These are phyloP conservation scores for Athalia cordata DNA, from an alignment of 2,888 invertebrate genomes.

Conservation along the genomic window DNA sequence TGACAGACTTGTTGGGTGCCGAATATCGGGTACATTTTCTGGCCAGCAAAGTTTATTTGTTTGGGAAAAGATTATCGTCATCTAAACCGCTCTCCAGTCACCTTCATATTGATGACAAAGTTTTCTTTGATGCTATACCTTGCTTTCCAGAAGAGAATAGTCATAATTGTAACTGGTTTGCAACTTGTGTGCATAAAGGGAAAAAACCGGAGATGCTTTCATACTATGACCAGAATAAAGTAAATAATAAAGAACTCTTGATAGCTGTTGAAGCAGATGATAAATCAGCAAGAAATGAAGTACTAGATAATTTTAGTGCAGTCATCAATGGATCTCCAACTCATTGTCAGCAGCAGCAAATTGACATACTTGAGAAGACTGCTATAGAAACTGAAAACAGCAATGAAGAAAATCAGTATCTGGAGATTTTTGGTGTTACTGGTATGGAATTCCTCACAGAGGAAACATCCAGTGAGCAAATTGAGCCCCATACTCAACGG, in stretches of 20 bases:
- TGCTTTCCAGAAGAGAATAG: conserved; percentile 58
- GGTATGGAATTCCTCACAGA: conserved; percentile 1
- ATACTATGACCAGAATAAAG: not conserved
- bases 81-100: conserved; percentile 52
- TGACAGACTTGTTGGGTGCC: conserved; percentile 28
- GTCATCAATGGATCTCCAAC: not conserved
- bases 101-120: conserved; percentile 49
- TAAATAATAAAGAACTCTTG: not conserved
- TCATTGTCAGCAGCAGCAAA: not conserved
- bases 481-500: not conserved
- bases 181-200: conserved; percentile 59
- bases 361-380: not conserved
- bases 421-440: not conserved
- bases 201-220: conserved; percentile 51
- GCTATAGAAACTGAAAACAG: not conserved
- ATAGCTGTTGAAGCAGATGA: conserved; percentile 1
- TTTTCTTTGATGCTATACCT: conserved; percentile 62
- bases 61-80: conserved; percentile 56
- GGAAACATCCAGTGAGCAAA: not conserved
- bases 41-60: conserved; percentile 57
- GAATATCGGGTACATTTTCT: conserved; percentile 55
- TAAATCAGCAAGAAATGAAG: not conserved
- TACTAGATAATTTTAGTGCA: not conserved
- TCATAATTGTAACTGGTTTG: conserved; percentile 58
- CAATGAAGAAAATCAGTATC: not conserved